Base-by-base conservation (phyloP, 1,140 invertebrate genomes). In the Calephelis nemesis region DNA sequence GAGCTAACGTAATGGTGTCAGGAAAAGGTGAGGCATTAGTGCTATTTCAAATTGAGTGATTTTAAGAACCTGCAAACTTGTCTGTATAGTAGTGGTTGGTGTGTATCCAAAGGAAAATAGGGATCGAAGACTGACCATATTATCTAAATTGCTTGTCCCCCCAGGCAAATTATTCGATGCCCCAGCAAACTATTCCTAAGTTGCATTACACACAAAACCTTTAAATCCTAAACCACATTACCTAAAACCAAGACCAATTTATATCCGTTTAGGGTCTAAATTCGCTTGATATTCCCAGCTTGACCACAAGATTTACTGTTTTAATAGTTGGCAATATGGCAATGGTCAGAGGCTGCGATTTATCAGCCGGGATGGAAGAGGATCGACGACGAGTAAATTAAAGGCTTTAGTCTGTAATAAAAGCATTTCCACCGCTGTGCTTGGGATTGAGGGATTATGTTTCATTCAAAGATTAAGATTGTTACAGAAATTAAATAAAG, bases 241-340 rank as follows among this genome's bases (percentile, higher is more conserved):
- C 4, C 0, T 30, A 30, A 58, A 19, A 45, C 8, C 42, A 8
- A 45, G 42, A 45, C 42, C 8, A 45, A 9, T 45, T 45, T 8
- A 45, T 45, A 45, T 45, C 42, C 42, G 0, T 10, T 30, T 58
- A 58, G 12, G 10, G 8, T 30, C 19, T 5, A 11, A 39, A 58
- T 30, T 58, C 2, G 54, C 54, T 30, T 58, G 54, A 30, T 58
- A 10, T 39, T 30, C 10, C 19, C 11, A 58, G 30, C 19, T 58
- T 58, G 65, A 40, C 19, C 68, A 70, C 65, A 75, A 81, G 79
- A 79, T 81, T 79, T 81, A 81, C 73, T 72, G 79, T 74, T 77
- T 76, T 79, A 81, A 79, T 81, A 81, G 77, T 74, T 74, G 71
- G 79, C 73, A 79, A 79, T 73, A 75, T 75, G 72, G 71, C 73